These are phyloP conservation scores for Epistrophella euchroma DNA, from an alignment of 2,888 invertebrate genomes.

Conservation along the genomic window DNA sequence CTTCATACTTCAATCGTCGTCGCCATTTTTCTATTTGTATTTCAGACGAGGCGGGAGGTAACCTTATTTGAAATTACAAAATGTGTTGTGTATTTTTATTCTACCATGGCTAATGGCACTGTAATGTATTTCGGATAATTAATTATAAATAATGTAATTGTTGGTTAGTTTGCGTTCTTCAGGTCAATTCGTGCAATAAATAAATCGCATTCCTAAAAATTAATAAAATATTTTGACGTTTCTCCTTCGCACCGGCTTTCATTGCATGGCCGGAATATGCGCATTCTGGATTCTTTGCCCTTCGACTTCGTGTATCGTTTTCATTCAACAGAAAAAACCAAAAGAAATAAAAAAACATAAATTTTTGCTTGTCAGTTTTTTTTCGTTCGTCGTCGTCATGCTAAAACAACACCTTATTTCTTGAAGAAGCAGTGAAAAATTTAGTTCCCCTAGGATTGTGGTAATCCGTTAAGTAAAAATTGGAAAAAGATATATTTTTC, in stretches of 20 bases:
- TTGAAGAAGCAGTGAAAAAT: conserved; percentile 11
- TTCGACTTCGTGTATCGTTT: neutral
- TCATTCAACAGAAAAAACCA: conserved; percentile 19
- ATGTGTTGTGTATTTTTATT: too few species aligned
- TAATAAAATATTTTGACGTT: conserved; percentile 28
- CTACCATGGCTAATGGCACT: too few species aligned
- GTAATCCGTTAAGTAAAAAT: neutral
- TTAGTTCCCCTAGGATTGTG: neutral
- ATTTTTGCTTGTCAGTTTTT: conserved; percentile 46
- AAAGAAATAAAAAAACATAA: conserved; percentile 32
- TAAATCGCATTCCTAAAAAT: neutral
- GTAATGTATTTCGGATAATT: too few species aligned
- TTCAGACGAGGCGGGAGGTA: too few species aligned
- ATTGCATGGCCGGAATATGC: conserved; percentile 14
- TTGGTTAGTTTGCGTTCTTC: too few species aligned
- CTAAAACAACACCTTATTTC: neutral
- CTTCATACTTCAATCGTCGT: too few species aligned
- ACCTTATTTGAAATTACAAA: too few species aligned
- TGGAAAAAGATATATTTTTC: conserved; percentile 12
- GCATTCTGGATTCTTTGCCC: conserved; percentile 11
- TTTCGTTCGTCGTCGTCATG: conserved; percentile 9
- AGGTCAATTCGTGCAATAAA: too few species aligned
- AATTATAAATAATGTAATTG: too few species aligned
- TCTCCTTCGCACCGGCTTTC: conserved; percentile 17
- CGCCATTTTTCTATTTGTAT: too few species aligned